Conservation (phyloP, 2,113 vertebrate genomes). For the Elaphurus davidianus region DNA sequence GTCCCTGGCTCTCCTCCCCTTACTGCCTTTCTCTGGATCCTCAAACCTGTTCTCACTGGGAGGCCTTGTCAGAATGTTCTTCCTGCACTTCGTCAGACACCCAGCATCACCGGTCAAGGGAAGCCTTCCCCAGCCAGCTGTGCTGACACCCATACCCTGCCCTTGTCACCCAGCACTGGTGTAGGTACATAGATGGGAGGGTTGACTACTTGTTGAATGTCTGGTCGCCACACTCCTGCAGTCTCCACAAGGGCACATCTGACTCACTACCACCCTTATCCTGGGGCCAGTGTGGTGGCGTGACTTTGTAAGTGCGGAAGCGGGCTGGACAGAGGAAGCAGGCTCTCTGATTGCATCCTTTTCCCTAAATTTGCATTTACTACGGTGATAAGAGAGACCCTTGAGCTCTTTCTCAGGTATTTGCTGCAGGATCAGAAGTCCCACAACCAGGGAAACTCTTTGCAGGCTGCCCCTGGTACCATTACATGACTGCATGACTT, state of each 20-base stretch:
- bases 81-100: neutral
- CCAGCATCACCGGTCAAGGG: neutral
- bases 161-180: neutral
- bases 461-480: neutral
- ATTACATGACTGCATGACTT: neutral
- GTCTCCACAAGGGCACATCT: neutral
- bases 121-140: neutral
- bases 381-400: neutral
- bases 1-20: neutral
- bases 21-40: neutral
- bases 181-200: neutral
- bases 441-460: neutral
- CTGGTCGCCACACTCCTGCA: neutral
- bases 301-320: neutral
- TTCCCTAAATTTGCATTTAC: neutral
- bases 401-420: neutral
- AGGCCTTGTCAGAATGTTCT: neutral
- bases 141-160: neutral
- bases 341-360: neutral
- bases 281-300: no score
- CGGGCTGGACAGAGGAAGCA: neutral
- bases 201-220: neutral
- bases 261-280: neutral
- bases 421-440: neutral
- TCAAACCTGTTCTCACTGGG: neutral